Conservation (phyloP, 2,113 vertebrate genomes). For the Pelecanoides urinatrix region DNA sequence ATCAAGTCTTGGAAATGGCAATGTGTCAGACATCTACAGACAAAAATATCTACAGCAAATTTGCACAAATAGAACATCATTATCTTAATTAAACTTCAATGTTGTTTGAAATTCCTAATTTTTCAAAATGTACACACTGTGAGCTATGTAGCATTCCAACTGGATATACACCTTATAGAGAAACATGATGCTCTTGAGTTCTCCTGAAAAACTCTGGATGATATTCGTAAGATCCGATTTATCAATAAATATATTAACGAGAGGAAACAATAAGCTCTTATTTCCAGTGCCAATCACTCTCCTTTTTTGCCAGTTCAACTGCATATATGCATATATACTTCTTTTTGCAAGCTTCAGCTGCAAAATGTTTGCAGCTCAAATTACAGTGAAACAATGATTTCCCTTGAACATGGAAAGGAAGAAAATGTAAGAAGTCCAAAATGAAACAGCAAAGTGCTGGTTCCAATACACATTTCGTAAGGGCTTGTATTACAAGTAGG, state of each 20-base stretch:
- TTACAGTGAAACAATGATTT: neutral
- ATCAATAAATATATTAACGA: neutral
- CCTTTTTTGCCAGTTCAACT: neutral
- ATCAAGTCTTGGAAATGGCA: neutral
- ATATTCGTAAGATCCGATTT: neutral
- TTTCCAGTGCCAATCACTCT: neutral
- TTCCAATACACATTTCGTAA: neutral
- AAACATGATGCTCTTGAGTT: neutral
- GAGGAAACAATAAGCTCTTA: neutral
- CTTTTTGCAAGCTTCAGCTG: neutral
- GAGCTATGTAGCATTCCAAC: neutral
- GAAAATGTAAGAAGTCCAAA: neutral
- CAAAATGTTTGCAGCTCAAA: no score
- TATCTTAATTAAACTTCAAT: neutral
- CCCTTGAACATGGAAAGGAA: neutral
- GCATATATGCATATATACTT: neutral
- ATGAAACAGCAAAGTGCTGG: neutral
- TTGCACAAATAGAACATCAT: neutral
- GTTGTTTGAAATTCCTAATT: neutral
- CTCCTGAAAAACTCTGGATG: neutral
- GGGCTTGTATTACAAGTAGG: neutral
- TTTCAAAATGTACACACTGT: neutral
- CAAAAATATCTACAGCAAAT: neutral
- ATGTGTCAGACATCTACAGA: neutral
- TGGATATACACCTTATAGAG: neutral